phyloP scores from a whole-genome alignment of 2,888 invertebrate species.

The Ecliptopera silaceata region DNA sequence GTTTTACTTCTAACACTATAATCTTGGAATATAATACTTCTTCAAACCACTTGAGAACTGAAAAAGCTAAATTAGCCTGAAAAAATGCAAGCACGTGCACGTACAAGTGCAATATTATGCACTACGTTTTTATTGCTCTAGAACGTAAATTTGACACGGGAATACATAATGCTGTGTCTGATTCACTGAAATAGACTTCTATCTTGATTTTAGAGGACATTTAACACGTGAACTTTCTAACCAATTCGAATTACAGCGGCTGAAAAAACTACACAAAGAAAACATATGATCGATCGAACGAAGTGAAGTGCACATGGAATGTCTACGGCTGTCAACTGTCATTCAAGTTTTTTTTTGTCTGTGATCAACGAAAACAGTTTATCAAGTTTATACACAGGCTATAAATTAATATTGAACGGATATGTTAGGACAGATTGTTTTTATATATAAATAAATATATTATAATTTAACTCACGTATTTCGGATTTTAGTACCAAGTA shows the following conservation, averaged over 20 bases:
- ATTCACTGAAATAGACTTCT: conserved; percentile 36
- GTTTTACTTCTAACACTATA: conserved; percentile 34
- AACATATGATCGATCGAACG: conserved; percentile 82
- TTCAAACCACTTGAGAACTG: conserved; percentile 45
- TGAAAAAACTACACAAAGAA: conserved; percentile 83
- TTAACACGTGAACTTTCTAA: conserved; percentile 61
- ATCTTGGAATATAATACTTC: conserved; percentile 38
- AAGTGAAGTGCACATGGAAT: conserved; percentile 78
- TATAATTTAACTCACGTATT: not conserved
- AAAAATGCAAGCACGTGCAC: conserved; percentile 80
- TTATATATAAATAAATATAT: not conserved
- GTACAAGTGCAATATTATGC: conserved; percentile 66
- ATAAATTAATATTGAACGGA: too few species aligned
- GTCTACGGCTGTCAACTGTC: conserved; percentile 59
- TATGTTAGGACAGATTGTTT: too few species aligned
- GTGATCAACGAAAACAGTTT: too few species aligned
- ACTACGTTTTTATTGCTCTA: conserved; percentile 46
- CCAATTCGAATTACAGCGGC: conserved; percentile 80
- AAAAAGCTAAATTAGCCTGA: conserved; percentile 68
- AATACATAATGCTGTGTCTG: conserved; percentile 25
- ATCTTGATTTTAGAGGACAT: conserved; percentile 36
- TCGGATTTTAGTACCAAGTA: not conserved
- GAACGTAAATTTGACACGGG: conserved; percentile 34
- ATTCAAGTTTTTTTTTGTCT: conserved; percentile 2
- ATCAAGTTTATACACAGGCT: too few species aligned